These are phyloP conservation scores for Hydrotaea diabolus DNA, from an alignment of 2,888 invertebrate species.

Conservation along the genomic window DNA sequence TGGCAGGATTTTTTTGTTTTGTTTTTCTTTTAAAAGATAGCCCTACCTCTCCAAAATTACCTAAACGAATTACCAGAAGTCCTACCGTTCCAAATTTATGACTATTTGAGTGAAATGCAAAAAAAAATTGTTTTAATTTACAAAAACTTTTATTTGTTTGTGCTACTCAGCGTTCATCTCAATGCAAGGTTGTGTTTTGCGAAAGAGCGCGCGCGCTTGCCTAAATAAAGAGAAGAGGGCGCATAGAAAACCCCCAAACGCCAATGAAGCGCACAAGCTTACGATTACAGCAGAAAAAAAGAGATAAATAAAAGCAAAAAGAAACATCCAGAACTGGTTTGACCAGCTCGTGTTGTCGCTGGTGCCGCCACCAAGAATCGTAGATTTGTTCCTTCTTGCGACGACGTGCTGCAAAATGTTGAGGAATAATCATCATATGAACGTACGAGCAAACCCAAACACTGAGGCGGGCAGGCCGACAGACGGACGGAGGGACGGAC, in stretches of 20 bases:
- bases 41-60: no score
- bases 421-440: conserved; percentile 73
- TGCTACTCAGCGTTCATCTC: no score
- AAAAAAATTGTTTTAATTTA: no score
- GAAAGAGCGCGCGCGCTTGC: neutral
- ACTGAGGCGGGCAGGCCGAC: conserved; percentile 47
- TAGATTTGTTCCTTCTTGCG: conserved; percentile 52
- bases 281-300: conserved; percentile 51
- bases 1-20: no score
- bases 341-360: conserved; percentile 55
- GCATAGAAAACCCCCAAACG: conserved; percentile 26
- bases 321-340: conserved; percentile 65
- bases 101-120: no score
- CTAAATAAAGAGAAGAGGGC: neutral
- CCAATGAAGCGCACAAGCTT: conserved; percentile 62
- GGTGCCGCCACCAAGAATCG: conserved; percentile 47
- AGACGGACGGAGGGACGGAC: conserved; percentile 32
- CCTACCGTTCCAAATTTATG: no score
- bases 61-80: no score
- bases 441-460: conserved; percentile 60
- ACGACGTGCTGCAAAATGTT: conserved; percentile 64
- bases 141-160: no score
- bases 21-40: no score
- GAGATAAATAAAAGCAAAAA: conserved; percentile 18
- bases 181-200: neutral